phyloP scores from a whole-genome alignment of 2,113 vertebrate species.

The Geothlypis trichas region DNA sequence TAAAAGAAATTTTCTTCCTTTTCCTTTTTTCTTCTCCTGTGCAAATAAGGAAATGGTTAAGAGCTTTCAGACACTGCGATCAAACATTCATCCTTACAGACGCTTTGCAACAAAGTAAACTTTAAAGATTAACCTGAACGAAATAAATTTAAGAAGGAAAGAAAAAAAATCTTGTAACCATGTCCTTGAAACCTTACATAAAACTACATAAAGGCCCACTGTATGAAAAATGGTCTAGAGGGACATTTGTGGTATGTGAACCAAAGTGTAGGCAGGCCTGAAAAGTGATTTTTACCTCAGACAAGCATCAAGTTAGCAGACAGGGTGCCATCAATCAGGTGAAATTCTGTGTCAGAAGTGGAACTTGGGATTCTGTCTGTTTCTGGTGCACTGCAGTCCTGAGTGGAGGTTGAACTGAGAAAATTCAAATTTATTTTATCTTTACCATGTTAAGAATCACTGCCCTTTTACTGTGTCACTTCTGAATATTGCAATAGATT shows the following conservation, averaged over 20 bases:
- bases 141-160: not conserved
- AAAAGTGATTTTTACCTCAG: slow-evolving; percentile 60
- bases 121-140: slow-evolving; percentile 50
- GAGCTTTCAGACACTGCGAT: not conserved
- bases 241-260: slow-evolving; percentile 30
- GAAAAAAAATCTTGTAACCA: not conserved
- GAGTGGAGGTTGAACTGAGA: not conserved
- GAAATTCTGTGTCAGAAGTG: slow-evolving; percentile 56
- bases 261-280: slow-evolving; percentile 8
- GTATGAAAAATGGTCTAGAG: slow-evolving; percentile 44
- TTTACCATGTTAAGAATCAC: not conserved
- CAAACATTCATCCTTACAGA: slow-evolving; percentile 24
- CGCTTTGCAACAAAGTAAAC: slow-evolving; percentile 51
- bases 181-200: not conserved
- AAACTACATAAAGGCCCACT: slow-evolving; percentile 9
- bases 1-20: not conserved
- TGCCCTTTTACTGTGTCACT: not conserved
- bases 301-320: slow-evolving; percentile 38
- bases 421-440: not conserved
- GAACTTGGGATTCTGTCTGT: slow-evolving; percentile 37
- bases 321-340: slow-evolving; percentile 38
- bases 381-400: not conserved
- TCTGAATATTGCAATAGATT: not conserved
- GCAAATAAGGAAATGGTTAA: slow-evolving; percentile 16
- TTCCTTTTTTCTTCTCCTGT: not conserved